Base-by-base conservation (phyloP, 2,797 vertebrate species). In the Siniperca scherzeri region DNA sequence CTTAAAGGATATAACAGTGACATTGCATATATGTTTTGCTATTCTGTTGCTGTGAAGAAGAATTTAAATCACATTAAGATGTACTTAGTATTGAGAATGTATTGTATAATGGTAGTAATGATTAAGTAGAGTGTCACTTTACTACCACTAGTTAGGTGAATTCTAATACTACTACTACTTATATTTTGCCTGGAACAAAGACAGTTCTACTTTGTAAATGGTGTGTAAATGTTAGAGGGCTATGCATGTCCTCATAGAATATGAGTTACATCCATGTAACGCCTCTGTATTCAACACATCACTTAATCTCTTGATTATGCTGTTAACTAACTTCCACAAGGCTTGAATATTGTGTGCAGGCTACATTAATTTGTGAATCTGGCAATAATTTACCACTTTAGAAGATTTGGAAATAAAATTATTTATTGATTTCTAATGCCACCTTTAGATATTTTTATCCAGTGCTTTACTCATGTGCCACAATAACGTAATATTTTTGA, bases 381-480 rank as follows among this genome's bases (percentile, higher is more conserved):
- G 53, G 72, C 76, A 77, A 70, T 77, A 59, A 81, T 81, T 36
- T 55, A 50, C 72, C 27, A n/a, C 55, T 84, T 87, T 27, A 27
- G 27, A 27, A 27, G 27, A 27, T 27, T 27, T 27, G 27, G 27
- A 27, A 27, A 27, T 27, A 27, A 27, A 27, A 27, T 27, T 27
- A 27, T 27, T 27, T 27, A 27, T 27, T 27, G 27, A 27, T 27
- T 27, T 27, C 27, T 27, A 27, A 27, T 27, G 27, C 27, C 27
- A 27, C 27, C 27, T 27, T 27, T 27, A 27, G 27, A 27, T 27
- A 27, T 27, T 27, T 27, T 27, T 27, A 27, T 27, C 27, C 27
- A 27, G 27, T 27, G 27, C 27, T 27, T 27, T 27, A 27, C 27
- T 27, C 27, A 27, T 27, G 27, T 27, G 27, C 27, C 27, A 27